Base-by-base conservation (phyloP, 2,113 vertebrate species). In the Regulus satrapa region DNA sequence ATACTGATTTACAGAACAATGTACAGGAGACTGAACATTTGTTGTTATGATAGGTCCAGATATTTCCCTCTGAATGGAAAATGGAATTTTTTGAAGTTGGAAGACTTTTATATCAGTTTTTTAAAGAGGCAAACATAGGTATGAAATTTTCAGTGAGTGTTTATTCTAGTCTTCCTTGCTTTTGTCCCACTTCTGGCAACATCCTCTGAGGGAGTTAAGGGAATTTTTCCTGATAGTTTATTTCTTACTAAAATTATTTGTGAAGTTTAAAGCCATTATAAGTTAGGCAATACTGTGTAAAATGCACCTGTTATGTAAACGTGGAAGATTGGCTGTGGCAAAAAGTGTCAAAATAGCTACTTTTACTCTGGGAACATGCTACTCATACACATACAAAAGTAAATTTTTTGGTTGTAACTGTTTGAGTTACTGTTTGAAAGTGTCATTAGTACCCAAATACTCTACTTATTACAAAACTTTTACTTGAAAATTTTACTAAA, bases 81-180 rank as follows among this genome's bases (percentile, higher is more conserved):
- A 18, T 10, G 12, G 7, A 75, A 18, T 14, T 77, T 85, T 62
- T 43, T 32, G 19, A 72, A 58, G 61, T 26, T 61, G 32, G 32
- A 7, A 58, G 8, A 48, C 23, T 81, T 64, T 40, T 58, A 29
- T 43, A 14, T 14, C 8, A 34, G 0, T 63, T 7, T 64, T 85
- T 88, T 67, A 10, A 17, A 40, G 31, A 59, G 9, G 6, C 20
- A 69, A 40, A 26, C 3, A 3, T 21, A 77, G 7, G 6, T 63
- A 14, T 64, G 17, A 31, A 19, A 12, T 21, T 46, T n/a, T 9
- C 24, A 26, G 4, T 55, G 17, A 38, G 2, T 0, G 0, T 66
- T 86, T 26, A 14, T n/a, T 12, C 10, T 25, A 34, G 29, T 29
- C 32, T 79, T 71, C 17, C 17, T 89, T 81, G 52, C 10, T 55